A percentile compares a stretch with the other conserved stretches of the same genome.
phyloP scores from a whole-genome alignment of 53 echinoderm and acorn worm genomes.

The Echinometra lucunter region DNA sequence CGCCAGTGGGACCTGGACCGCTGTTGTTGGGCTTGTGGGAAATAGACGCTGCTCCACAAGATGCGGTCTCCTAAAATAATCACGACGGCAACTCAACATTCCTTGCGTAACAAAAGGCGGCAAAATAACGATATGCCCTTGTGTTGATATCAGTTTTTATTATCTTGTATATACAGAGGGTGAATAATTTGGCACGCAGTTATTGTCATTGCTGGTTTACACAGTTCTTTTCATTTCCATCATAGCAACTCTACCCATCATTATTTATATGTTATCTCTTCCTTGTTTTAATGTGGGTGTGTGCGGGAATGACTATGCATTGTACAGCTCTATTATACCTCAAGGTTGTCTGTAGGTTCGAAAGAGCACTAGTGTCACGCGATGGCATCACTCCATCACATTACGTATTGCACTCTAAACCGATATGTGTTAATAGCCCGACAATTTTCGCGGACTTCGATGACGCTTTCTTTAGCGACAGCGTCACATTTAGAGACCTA shows the following conservation, averaged over 20 bases:
- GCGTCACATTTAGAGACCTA: slow-evolving; percentile 64
- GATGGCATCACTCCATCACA: slow-evolving; percentile 44
- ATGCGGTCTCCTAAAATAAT: slow-evolving; percentile 44
- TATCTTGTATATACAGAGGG: slow-evolving; percentile 56
- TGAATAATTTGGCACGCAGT: slow-evolving; percentile 64
- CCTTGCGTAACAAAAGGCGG: slow-evolving; percentile 57
- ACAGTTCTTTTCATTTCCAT: background rate
- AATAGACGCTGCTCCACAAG: slow-evolving; percentile 40
- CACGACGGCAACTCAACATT: slow-evolving; percentile 53
- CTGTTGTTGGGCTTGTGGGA: slow-evolving; percentile 73
- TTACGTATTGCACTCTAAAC: slow-evolving; percentile 47
- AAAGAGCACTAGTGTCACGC: slow-evolving; percentile 55
- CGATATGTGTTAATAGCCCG: slow-evolving; percentile 63
- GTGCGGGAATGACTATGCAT: background rate
- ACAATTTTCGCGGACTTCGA: slow-evolving; percentile 59
- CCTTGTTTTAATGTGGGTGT: slow-evolving; percentile 13
- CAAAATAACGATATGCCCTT: slow-evolving; percentile 59
- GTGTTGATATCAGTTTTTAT: slow-evolving; percentile 58
- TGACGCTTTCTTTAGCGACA: slow-evolving; percentile 30
- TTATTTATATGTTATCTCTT: slow-evolving; percentile 29
- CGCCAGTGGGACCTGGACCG: slow-evolving; percentile 71
- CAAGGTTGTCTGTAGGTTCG: slow-evolving; percentile 51
- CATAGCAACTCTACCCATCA: background rate
- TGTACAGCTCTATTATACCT: background rate
- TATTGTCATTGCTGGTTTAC: slow-evolving; percentile 48